Percentiles rank a stretch among this genome's conserved stretches.
Evolutionary conservation across 2,797 vertebrate species (phyloP).

Genomic region (Eidolon dupreanum): DNA sequence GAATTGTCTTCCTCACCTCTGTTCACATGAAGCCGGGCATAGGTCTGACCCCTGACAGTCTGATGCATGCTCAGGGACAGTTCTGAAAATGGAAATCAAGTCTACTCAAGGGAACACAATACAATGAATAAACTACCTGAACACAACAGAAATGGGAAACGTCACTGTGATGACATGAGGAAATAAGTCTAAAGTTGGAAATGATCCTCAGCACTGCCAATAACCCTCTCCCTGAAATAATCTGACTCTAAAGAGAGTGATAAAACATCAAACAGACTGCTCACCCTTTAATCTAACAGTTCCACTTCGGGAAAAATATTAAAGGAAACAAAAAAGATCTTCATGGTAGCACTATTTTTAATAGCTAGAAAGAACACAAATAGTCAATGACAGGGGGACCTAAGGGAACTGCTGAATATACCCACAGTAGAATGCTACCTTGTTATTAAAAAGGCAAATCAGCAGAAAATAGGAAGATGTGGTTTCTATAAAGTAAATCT

Average conservation of each 20-base stretch:
- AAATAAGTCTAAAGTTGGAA: background rate
- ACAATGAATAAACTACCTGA: background rate
- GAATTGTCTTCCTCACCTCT: background rate
- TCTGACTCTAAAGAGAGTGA: background rate
- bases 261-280: background rate
- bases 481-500: background rate
- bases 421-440: accelerated
- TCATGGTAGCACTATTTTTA: background rate
- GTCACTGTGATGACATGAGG: background rate
- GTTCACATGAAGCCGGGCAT: background rate
- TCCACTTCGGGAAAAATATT: background rate
- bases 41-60: accelerated
- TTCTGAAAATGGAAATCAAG: background rate
- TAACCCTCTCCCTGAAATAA: background rate
- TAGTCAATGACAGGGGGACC: too few relatives aligned
- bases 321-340: background rate
- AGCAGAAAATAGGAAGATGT: background rate
- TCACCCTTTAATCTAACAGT: background rate
- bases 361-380: background rate
- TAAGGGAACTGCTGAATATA: background rate
- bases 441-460: background rate
- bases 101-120: background rate
- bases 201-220: too few relatives aligned
- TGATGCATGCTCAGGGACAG: background rate
- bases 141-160: background rate